These are phyloP conservation scores for Balaenoptera acutorostrata DNA, from an alignment of 2,113 vertebrate genomes.

Conservation along the genomic window DNA sequence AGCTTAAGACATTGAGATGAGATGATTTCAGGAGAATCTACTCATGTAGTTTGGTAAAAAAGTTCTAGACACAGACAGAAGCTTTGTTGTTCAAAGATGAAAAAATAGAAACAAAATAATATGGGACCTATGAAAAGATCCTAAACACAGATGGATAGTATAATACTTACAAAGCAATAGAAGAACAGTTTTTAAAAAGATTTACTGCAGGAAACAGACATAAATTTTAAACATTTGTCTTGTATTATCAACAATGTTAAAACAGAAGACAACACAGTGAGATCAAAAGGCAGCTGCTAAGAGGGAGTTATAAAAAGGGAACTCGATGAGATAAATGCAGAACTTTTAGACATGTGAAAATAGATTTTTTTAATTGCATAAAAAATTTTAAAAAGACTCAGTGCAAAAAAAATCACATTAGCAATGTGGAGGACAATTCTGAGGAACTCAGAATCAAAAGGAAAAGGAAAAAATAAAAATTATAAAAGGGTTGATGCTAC, in stretches of 20 bases:
- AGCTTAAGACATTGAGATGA: not conserved
- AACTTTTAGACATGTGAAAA: constrained; percentile 37
- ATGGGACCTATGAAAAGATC: constrained; percentile 8
- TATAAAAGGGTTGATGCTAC: not conserved
- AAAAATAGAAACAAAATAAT: constrained; percentile 53
- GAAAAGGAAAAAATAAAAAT: constrained; percentile 17
- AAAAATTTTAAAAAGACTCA: not conserved
- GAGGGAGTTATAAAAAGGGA: constrained; percentile 38
- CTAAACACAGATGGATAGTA: constrained; percentile 53
- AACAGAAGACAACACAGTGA: constrained; percentile 56
- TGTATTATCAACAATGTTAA: constrained; percentile 58
- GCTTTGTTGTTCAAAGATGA: constrained; percentile 47
- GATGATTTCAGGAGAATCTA: not conserved
- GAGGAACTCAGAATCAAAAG: constrained; percentile 7
- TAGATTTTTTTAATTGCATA: not conserved
- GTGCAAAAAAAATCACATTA: constrained; percentile 20
- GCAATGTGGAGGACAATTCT: not conserved
- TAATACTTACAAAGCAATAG: constrained; percentile 5
- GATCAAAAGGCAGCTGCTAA: constrained; percentile 62
- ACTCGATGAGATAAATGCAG: constrained; percentile 36
- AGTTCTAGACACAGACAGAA: constrained; percentile 24
- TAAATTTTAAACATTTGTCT: constrained; percentile 54
- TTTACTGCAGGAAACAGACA: constrained; percentile 44
- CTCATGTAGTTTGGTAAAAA: not conserved
- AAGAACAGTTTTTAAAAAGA: constrained; percentile 9